A percentile compares a stretch with the other conserved stretches of the same genome.
Conservation (phyloP, 2,888 invertebrate genomes). For the Odontothrips loti region DNA sequence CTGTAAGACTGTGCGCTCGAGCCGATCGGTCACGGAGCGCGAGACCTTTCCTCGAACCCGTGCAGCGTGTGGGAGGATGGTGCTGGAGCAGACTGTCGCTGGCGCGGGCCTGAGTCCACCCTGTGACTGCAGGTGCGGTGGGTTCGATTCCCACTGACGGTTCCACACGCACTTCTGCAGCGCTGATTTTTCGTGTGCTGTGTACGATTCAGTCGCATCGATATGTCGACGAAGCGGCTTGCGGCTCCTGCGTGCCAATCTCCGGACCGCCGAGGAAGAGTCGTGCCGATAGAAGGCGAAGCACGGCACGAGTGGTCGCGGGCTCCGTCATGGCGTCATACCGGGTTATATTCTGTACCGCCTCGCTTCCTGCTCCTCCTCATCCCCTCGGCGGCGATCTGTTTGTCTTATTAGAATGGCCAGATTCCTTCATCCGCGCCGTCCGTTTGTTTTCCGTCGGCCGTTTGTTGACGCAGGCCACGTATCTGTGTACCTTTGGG, state of each 20-base stretch:
- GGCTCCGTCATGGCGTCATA: background rate
- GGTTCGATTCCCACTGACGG: too few relatives aligned
- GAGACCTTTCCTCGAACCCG: background rate
- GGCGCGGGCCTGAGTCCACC: too few relatives aligned
- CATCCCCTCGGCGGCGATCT: background rate
- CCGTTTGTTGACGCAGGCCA: constrained; percentile 19
- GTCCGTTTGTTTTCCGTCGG: constrained; percentile 8
- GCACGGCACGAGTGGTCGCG: background rate
- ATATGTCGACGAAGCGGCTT: too few relatives aligned
- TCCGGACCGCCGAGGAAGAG: too few relatives aligned
- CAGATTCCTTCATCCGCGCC: background rate
- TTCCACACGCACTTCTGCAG: too few relatives aligned
- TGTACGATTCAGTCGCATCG: too few relatives aligned
- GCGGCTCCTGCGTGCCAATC: too few relatives aligned
- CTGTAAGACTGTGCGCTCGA: background rate
- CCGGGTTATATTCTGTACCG: background rate
- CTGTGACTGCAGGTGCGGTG: too few relatives aligned
- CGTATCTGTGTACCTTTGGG: constrained; percentile 8
- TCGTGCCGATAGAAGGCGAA: background rate
- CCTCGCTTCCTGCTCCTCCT: background rate
- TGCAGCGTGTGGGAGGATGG: background rate
- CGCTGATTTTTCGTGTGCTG: too few relatives aligned
- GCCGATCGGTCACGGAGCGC: background rate
- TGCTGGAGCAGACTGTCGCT: too few relatives aligned
- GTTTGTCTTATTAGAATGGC: constrained; percentile 23